Evolutionary conservation across 2,113 vertebrate species (phyloP).

Genomic region (Pseudorhombus dupliciocellatus): DNA sequence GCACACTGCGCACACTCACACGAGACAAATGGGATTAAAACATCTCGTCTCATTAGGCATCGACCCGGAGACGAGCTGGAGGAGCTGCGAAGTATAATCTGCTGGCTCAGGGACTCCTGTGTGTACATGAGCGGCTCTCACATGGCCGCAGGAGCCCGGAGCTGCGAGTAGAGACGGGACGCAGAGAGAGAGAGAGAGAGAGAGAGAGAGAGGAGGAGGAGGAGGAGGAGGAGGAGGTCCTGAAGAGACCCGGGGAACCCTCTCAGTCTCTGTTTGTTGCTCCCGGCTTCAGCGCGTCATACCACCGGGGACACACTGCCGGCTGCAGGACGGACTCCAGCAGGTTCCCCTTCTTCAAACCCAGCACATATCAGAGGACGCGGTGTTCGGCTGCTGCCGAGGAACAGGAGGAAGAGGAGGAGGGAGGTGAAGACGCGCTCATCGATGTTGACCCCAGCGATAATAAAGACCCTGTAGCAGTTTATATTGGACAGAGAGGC

Average conservation of each 20-base stretch:
- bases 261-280: slow-evolving; percentile 28
- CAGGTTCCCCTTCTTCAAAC: background rate
- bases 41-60: slow-evolving; percentile 73
- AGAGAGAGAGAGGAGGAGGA: background rate
- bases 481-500: slow-evolving; percentile 67
- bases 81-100: slow-evolving; percentile 39
- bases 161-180: slow-evolving; percentile 16
- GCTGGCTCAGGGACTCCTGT: background rate
- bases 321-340: slow-evolving; percentile 49
- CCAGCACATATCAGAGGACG: background rate
- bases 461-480: slow-evolving; percentile 28
- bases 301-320: slow-evolving; percentile 14
- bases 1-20: slow-evolving; percentile 14
- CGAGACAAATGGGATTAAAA: slow-evolving; percentile 80
- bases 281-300: slow-evolving; percentile 12
- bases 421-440: slow-evolving; percentile 4
- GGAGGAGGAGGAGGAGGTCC: slow-evolving; percentile 26
- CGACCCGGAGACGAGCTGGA: slow-evolving; percentile 47
- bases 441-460: slow-evolving; percentile 61
- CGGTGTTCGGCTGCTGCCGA: slow-evolving; percentile 25
- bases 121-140: slow-evolving; percentile 42
- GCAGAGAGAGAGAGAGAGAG: background rate
- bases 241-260: slow-evolving; percentile 15
- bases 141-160: slow-evolving; percentile 53
- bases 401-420: slow-evolving; percentile 28